Evolutionary conservation across 2,888 invertebrate genomes (phyloP), one percentile per base, ranked within the genome.

Genomic region (Seladonia tumulorum): DNA sequence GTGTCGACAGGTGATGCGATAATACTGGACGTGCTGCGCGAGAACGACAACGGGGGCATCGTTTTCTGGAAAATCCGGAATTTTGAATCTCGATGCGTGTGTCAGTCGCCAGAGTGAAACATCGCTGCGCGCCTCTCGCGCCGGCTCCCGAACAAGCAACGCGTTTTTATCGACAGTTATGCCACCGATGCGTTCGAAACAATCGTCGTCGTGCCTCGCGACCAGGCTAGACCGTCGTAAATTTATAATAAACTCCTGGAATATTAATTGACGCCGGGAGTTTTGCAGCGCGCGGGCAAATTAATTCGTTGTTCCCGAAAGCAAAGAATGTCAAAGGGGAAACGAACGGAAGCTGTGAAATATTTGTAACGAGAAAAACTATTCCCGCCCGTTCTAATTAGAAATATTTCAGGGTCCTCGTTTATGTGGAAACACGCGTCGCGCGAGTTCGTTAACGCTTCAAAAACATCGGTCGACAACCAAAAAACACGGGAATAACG

Each of bases 1-100:
- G 63, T 83, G 80, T 68, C 78, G 81, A 72, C 84, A 80, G 83
- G 79, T 80, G 86, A 85, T 81, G 73, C 83, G 83, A 85, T 85
- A 85, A 87, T 70, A 79, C 82, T 70, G 53, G 85, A 85, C 81
- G 57, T 29, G 85, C 45, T 72, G 71, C 79, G 68, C 82, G 57
- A 29, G 79, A 75, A 60, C 85, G 29, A 53, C 73, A 47, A 68
- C 68, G 72, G 57, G 47, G 39, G 14, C 71, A 42, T 53, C 78
- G 76, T 76, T 47, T 70, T 57, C 70, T 57, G 45, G n/a, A 53
- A 86, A 87, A 86, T 82, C 68, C 45, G 35, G 47, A 53, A 76
- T 57, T 71, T 86, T 76, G 63, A 73, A 66, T 81, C 71, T 16
- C 29, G 14, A 63, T 53, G 80, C 25, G 60, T 25, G 68, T 39